Percentiles rank a stretch among this genome's conserved stretches.
phyloP scores from a whole-genome alignment of 35 echinoderm and acorn worm species.

The Apostichopus parvimensis region DNA sequence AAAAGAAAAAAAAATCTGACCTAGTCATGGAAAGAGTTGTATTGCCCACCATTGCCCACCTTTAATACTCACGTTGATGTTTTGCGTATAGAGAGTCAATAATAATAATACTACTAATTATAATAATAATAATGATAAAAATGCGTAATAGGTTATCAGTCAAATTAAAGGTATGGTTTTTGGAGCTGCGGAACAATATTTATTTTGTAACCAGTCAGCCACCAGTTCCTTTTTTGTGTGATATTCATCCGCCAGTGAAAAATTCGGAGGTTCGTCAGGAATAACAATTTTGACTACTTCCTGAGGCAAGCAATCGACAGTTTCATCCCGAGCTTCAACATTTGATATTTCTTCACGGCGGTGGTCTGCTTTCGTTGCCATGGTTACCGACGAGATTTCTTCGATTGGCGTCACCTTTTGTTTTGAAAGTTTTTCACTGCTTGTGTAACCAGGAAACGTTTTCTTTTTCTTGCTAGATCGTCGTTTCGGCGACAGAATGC shows the following conservation, averaged over 20 bases:
- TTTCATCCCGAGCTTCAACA: not conserved
- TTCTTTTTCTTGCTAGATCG: slow-evolving; percentile 31
- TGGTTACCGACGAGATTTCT: not conserved
- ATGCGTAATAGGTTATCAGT: not conserved
- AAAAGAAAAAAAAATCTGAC: too few relatives aligned
- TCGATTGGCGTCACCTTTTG: not conserved
- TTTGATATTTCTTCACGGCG: not conserved
- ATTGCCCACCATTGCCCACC: too few relatives aligned
- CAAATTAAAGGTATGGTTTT: slow-evolving; percentile 44
- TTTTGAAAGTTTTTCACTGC: slow-evolving; percentile 34
- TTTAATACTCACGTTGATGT: too few relatives aligned
- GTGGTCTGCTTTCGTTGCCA: not conserved
- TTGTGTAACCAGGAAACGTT: slow-evolving; percentile 43
- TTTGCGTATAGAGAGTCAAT: too few relatives aligned
- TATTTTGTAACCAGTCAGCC: slow-evolving; percentile 48
- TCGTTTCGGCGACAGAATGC: slow-evolving; percentile 25
- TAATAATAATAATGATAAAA: too few relatives aligned
- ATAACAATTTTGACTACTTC: slow-evolving; percentile 4
- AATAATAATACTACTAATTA: too few relatives aligned
- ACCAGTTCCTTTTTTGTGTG: slow-evolving; percentile 43
- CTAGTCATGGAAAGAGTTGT: too few relatives aligned
- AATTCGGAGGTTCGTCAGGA: slow-evolving; percentile 12
- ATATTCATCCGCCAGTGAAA: slow-evolving; percentile 45
- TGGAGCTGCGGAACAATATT: slow-evolving; percentile 40
- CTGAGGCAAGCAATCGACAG: not conserved